A percentile compares a stretch with the other conserved stretches of the same genome.
Conservation (phyloP, 2,797 vertebrate species). For the Rhyacichthys aspro region DNA sequence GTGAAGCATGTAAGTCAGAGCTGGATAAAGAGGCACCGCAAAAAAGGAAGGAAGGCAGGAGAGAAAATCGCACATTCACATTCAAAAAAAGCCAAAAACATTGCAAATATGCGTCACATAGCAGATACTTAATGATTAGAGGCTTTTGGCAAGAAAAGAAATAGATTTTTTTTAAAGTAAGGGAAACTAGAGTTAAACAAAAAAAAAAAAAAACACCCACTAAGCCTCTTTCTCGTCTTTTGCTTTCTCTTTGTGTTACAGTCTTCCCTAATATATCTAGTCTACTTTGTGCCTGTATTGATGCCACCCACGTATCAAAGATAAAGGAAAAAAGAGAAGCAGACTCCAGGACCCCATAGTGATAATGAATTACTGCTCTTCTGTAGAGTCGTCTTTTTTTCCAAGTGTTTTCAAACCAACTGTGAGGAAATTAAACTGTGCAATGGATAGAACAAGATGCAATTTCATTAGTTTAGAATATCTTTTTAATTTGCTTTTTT, state of each 20-base stretch:
- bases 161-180: slow-evolving; percentile 25
- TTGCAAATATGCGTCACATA: slow-evolving; percentile 22
- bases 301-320: slow-evolving; percentile 27
- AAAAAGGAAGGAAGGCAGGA: slow-evolving; percentile 12
- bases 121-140: slow-evolving; percentile 35
- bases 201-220: slow-evolving; percentile 27
- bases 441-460: slow-evolving; percentile 18
- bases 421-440: slow-evolving; percentile 27
- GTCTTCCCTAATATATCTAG: slow-evolving; percentile 11
- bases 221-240: slow-evolving; percentile 2
- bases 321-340: slow-evolving; percentile 13
- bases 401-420: slow-evolving; percentile 13
- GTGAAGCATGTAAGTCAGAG: slow-evolving; percentile 60
- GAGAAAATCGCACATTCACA: slow-evolving; percentile 8
- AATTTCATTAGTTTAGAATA: not conserved
- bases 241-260: not conserved
- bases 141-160: slow-evolving; percentile 16
- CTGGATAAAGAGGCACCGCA: slow-evolving; percentile 41
- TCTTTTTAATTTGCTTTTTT: not conserved
- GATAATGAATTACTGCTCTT: slow-evolving; percentile 83
- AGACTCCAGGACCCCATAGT: slow-evolving; percentile 29
- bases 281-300: slow-evolving; percentile 14
- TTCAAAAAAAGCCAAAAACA: not conserved
- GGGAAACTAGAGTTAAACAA: slow-evolving; percentile 12
- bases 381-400: slow-evolving; percentile 67